Conservation (phyloP, 2,888 invertebrate genomes). For the Thumatha senex region DNA sequence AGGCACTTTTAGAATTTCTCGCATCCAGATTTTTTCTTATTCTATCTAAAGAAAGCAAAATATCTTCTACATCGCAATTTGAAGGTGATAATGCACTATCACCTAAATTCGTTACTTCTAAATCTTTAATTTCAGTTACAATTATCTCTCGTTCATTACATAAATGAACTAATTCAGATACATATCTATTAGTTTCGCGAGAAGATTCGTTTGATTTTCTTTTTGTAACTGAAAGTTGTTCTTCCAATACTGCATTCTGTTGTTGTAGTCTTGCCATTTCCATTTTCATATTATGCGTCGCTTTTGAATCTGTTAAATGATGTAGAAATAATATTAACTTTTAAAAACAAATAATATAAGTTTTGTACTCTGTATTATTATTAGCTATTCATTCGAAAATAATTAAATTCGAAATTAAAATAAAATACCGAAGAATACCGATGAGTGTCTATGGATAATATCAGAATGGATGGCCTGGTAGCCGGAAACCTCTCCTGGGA, state of each 20-base stretch:
- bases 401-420: no score
- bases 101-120: constrained; percentile 64
- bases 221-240: constrained; percentile 53
- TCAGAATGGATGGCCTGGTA: no score
- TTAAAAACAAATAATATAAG: background rate
- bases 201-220: constrained; percentile 48
- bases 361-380: background rate
- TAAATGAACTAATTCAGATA: constrained; percentile 50
- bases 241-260: constrained; percentile 52
- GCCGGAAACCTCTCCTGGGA: no score
- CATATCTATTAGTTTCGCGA: constrained; percentile 51
- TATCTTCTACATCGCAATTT: constrained; percentile 51
- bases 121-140: constrained; percentile 58
- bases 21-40: constrained; percentile 53
- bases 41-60: constrained; percentile 57
- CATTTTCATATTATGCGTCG: constrained; percentile 73
- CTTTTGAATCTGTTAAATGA: constrained; percentile 59
- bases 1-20: constrained; percentile 47
- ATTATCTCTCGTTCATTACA: constrained; percentile 61
- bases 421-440: no score
- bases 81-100: constrained; percentile 54
- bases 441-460: no score
- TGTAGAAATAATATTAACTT: background rate
- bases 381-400: no score
- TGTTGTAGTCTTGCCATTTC: constrained; percentile 63